Evolutionary conservation across 2,113 vertebrate species (phyloP), one percentile per base, ranked within the genome.

Genomic region (Takifugu bimaculatus): DNA sequence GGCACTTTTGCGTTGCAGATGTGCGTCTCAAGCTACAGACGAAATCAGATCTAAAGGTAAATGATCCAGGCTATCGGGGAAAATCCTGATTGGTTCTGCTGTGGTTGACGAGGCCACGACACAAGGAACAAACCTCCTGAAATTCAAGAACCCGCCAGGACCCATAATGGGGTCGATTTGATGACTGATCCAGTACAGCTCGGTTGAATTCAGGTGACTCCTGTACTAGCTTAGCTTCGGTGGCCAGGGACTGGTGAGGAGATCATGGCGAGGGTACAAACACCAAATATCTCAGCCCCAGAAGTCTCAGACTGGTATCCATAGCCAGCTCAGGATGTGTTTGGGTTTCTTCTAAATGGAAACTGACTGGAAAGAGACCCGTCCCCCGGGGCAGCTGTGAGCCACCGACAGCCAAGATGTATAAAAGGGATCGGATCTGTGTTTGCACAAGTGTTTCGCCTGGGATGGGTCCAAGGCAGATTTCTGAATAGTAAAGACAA

Each of bases 381-480:
- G 60, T 68, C 59, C 70, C 78, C 13, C 25, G 63, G 80, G 78
- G 65, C 60, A 61, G 27, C 47, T 54, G 68, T 54, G 28, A 74
- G 50, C 58, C 50, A 69, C 57, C 27, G 53, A 72, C 69, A 80
- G 70, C 71, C 68, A 74, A 77, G 69, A 72, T 26, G 64, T 60
- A 68, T 72, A 62, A 68, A 81, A 78, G 26, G 79, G 80, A 75
- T 65, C 74, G 62, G 78, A 80, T 76, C 69, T 65, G 60, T 88
- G 81, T 91, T 90, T 91, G 75, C 75, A 63, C 81, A 88, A 87
- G 77, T 86, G 82, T 83, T 85, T 80, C 60, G 49, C 75, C 68
- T 55, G 73, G 71, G 58, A 75, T 27, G 51, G 14, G 50, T 63
- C 61, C 69, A 68, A 74, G 78, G 85, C 81, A 76, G 82, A 74